Evolutionary conservation across 2,888 invertebrate species (phyloP), one percentile per base, ranked within the genome.

Genomic region (Aelia acuminata): DNA sequence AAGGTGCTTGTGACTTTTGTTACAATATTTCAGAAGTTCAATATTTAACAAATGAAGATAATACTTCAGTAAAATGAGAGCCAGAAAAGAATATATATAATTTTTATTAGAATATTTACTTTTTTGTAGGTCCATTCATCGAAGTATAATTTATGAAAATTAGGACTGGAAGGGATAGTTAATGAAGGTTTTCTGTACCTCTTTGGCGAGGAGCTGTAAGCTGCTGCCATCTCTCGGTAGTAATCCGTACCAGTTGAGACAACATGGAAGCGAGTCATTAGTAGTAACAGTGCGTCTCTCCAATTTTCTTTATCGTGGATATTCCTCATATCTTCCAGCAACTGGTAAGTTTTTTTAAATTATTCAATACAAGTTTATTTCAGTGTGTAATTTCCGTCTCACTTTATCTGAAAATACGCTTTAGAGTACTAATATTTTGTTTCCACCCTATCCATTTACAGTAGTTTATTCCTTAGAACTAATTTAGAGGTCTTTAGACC

Each of bases 211-310:
- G 18, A 35, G 31, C 80, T 15, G 80, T 43, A 11, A 43, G 80
- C 18, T 80, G 80, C 80, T 80, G 80, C 80, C 80, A 80, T 80
- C 80, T 80, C 80, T 80, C 4, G 22, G 10, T n/a, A 80, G 80
- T 43, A 47, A 80, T 39, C 80, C n/a, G 39, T 43, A 47, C 7
- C 63, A 70, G 63, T 70, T 70, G 63, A 84, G 84, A 84, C 84
- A 84, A 84, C 84, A 84, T 84, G 84, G 84, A 84, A 84, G 84
- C 50, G 84, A 84, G 84, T 18, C 48, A 84, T 84, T 84, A 84
- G 84, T 50, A 84, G 49, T 50, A 31, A 48, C 63, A 31, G 63
- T 70, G 63, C 63, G 63, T 70, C 63, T 70, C 35, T 35, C 63
- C 35, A 35, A 35, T 35, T 70, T 70, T 35, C 31, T 70, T 70